Evolutionary conservation across 2,113 vertebrate genomes (phyloP).

Genomic region (Ginglymostoma cirratum): DNA sequence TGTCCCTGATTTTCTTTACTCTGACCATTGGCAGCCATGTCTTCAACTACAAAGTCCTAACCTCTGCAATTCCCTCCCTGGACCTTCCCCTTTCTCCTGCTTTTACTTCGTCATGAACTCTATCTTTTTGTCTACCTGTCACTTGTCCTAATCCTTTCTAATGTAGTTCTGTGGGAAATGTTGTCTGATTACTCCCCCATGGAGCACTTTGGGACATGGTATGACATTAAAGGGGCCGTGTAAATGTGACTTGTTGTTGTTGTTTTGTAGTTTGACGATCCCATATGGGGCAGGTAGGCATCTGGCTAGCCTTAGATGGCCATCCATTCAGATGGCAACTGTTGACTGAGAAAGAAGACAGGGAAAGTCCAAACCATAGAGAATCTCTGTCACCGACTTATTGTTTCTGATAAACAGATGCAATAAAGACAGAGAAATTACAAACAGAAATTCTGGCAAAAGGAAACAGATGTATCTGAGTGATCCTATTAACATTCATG

Average conservation of each 20-base stretch:
- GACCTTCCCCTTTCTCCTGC: neutral
- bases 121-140: neutral
- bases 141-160: neutral
- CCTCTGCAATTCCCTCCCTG: neutral
- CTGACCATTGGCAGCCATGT: neutral
- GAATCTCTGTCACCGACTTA: neutral
- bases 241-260: neutral
- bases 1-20: neutral
- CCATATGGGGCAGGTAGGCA: neutral
- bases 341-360: neutral
- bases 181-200: neutral
- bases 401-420: neutral
- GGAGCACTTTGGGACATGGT: neutral
- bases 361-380: neutral
- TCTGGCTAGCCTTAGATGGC: neutral
- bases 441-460: neutral
- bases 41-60: neutral
- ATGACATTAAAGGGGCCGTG: neutral
- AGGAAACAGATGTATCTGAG: neutral
- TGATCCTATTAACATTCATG: constrained; percentile 16
- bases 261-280: neutral
- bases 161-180: neutral
- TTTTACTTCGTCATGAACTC: neutral
- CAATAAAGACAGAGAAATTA: neutral
- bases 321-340: neutral